phyloP scores from a whole-genome alignment of 2,113 vertebrate species.

The Nipponia nippon region DNA sequence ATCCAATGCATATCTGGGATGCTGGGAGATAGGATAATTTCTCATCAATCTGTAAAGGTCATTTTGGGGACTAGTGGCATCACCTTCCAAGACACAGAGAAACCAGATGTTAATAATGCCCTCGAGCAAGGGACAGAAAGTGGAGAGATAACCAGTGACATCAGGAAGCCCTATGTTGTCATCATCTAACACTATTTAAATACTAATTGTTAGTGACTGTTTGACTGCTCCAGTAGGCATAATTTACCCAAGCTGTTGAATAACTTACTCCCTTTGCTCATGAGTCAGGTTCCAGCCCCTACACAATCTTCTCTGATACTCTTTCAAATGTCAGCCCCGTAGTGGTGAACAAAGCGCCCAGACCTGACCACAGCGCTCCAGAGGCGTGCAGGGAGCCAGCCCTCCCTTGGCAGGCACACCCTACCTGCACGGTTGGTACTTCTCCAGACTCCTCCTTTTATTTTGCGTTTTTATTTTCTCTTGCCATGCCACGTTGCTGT shows the following conservation, averaged over 20 bases:
- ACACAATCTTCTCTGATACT: fast-evolving
- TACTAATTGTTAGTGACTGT: not conserved
- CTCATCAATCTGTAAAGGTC: not conserved
- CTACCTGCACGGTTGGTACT: fast-evolving
- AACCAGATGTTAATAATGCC: not conserved
- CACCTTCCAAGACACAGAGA: not conserved
- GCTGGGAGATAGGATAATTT: not conserved
- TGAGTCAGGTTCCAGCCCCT: not conserved
- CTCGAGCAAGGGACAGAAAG: not conserved
- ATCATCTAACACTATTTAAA: not conserved
- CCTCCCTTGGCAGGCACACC: not conserved
- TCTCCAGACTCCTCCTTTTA: not conserved
- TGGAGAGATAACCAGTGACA: not conserved
- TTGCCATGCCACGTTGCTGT: not conserved
- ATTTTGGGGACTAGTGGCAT: not conserved
- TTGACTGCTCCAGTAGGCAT: not conserved
- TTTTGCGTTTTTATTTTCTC: not conserved
- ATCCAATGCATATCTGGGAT: not conserved
- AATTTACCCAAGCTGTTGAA: not conserved
- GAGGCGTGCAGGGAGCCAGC: fast-evolving
- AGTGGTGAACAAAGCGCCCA: not conserved
- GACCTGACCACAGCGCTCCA: not conserved
- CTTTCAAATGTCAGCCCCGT: not conserved
- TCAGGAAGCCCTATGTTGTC: not conserved
- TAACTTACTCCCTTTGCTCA: not conserved